phyloP scores from a whole-genome alignment of 2,113 vertebrate species.

The Lathamus discolor region DNA sequence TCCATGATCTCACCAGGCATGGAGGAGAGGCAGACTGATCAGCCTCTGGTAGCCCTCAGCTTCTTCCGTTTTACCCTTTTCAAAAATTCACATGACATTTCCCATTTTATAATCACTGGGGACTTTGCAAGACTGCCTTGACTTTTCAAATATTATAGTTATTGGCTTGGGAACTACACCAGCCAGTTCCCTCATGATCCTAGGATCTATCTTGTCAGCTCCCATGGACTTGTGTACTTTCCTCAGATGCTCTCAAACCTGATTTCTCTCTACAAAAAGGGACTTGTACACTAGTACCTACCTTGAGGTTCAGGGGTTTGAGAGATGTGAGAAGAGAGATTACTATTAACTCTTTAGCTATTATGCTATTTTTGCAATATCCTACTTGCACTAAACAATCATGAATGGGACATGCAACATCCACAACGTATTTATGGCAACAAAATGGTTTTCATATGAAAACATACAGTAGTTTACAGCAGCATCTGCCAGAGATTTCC shows the following conservation, averaged over 20 bases:
- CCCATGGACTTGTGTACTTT: not conserved
- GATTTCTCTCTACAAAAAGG: not conserved
- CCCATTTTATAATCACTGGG: not conserved
- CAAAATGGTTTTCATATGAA: not conserved
- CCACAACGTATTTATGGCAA: not conserved
- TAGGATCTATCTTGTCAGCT: not conserved
- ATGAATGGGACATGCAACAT: not conserved
- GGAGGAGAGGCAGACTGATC: accelerated
- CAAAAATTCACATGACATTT: not conserved
- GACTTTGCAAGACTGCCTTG: not conserved
- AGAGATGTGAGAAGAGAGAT: not conserved
- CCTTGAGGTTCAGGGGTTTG: not conserved
- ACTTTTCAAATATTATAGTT: not conserved
- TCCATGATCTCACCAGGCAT: not conserved
- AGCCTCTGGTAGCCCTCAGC: not conserved
- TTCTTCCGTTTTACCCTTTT: not conserved
- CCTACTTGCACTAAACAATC: not conserved
- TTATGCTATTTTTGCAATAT: not conserved
- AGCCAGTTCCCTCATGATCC: not conserved
- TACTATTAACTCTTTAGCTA: accelerated
- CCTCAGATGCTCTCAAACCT: accelerated
- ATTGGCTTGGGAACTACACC: not conserved
- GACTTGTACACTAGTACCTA: accelerated
- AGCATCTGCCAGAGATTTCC: not conserved
- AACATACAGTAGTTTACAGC: not conserved